Base-by-base conservation (phyloP, 2,797 vertebrate species). In the Sternarchorhynchus goeldii region DNA sequence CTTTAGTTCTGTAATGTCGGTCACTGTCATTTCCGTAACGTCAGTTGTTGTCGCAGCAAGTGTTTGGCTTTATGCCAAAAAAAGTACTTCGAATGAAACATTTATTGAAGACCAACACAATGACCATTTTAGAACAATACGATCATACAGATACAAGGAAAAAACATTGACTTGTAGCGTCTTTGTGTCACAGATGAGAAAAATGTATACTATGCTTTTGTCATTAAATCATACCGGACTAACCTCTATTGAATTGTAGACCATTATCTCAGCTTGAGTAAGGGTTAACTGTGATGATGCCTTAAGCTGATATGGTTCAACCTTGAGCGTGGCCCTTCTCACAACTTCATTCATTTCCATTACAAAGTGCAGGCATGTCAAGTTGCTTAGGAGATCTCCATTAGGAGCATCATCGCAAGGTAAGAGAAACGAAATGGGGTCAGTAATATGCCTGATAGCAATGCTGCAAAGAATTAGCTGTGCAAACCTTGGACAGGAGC, bases 321-420 rank as follows among this genome's bases (percentile, higher is more conserved):
- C 29, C 64, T 77, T 70, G 68, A 78, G 32, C 20, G 34, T 25
- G 57, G 20, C 65, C 56, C 32, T 70, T 29, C 60, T 58, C 53
- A 21, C 50, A 0, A 60, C 66, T 66, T 70, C 73, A 81, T 81
- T 73, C 73, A 72, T 83, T 81, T 79, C 41, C 45, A 83, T 83
- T 78, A 83, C 71, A 70, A 17, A 41, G 41, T 17, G 21, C 32
- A 6, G 32, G n/a, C 55, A 72, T 67, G 73, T 72, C 66, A 55
- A 29, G 36, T 18, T 64, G 45, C 78, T 80, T 78, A 41, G 10
- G 25, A 76, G 65, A 76, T 41, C 65, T 70, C 31, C n/a, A 79
- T 79, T 81, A 77, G 53, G 29, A 14, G 18, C 20, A 68, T 58
- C 31, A 70, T 75, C 71, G 34, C 67, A 31, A 53, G 45, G 53